Conservation (phyloP, 2,797 vertebrate species). For the Anabacerthia variegaticeps region DNA sequence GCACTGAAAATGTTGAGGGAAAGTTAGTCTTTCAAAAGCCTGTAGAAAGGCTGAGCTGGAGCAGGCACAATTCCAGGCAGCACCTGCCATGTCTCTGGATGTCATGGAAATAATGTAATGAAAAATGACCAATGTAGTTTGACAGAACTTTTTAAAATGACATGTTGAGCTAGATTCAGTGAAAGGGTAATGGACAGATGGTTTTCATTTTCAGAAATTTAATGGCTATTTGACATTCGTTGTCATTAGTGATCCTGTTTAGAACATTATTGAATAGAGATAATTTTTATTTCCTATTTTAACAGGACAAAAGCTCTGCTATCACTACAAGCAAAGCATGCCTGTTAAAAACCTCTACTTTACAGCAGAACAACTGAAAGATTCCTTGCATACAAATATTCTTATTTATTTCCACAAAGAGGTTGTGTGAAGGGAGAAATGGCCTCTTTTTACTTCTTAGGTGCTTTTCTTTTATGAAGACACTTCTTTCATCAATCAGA, state of each 20-base stretch:
- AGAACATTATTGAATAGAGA: background rate
- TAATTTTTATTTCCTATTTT: background rate
- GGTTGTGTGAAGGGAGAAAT: background rate
- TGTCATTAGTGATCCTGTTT: background rate
- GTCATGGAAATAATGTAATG: background rate
- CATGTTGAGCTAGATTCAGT: background rate
- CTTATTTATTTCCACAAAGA: background rate
- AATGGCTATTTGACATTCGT: background rate
- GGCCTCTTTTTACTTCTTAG: background rate
- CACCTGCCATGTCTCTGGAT: background rate
- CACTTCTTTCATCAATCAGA: background rate
- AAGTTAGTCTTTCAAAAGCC: conserved; percentile 1
- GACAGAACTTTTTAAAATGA: conserved; percentile 37
- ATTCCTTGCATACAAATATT: background rate
- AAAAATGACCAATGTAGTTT: conserved; percentile 24
- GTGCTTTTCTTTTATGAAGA: background rate
- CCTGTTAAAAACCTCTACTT: background rate
- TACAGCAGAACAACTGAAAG: background rate
- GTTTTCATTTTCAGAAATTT: conserved; percentile 25
- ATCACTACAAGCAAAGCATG: background rate
- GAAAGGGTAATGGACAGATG: conserved; percentile 20
- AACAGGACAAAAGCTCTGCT: background rate
- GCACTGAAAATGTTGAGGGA: background rate
- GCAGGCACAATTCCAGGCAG: background rate
- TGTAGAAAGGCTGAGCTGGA: background rate